Percentiles rank a stretch among this genome's conserved stretches.
Evolutionary conservation across 2,797 vertebrate species (phyloP).

Genomic region (Dipus sagitta): DNA sequence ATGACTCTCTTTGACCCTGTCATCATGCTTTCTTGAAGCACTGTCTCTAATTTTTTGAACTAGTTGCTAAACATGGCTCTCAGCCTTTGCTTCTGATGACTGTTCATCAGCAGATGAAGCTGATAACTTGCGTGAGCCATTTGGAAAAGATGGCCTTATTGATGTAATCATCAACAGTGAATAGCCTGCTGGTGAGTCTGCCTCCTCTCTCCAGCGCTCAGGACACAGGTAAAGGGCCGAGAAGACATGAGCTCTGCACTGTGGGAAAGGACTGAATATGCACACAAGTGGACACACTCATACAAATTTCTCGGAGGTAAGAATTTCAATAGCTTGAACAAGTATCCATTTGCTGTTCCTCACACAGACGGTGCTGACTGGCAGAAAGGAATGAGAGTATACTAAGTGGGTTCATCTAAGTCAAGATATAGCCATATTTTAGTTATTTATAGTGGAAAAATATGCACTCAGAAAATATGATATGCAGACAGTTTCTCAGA

Average conservation of each 20-base stretch:
- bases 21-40: neutral
- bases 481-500: neutral
- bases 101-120: conserved; percentile 1
- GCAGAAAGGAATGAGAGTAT: neutral
- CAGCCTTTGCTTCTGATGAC: neutral
- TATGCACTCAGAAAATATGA: neutral
- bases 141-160: neutral
- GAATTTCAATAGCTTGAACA: neutral
- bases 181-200: neutral
- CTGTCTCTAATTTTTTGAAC: neutral
- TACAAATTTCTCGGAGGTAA: conserved; percentile 4
- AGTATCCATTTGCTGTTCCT: neutral
- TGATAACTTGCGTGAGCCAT: neutral
- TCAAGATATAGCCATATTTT: neutral
- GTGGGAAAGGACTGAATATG: neutral
- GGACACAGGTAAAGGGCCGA: neutral
- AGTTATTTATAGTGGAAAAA: neutral
- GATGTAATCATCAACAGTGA: neutral
- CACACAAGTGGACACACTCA: neutral
- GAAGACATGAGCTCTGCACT: neutral
- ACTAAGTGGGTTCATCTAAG: neutral
- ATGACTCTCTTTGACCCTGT: conserved; percentile 31
- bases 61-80: neutral
- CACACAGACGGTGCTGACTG: neutral
- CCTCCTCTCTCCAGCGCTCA: neutral